Base-by-base conservation (phyloP, 2,113 vertebrate species). In the Xiphorhynchus elegans region DNA sequence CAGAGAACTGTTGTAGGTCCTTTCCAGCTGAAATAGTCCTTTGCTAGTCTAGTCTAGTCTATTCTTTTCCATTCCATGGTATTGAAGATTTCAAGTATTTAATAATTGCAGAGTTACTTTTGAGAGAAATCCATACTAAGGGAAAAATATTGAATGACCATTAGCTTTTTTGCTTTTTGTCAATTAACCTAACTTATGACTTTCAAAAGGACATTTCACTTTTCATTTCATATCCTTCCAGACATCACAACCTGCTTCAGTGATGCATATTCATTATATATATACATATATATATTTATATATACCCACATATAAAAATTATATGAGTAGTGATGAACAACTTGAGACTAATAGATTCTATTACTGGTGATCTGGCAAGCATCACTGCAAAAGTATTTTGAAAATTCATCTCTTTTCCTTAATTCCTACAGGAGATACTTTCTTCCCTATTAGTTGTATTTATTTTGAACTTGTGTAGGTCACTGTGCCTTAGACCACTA, bases 221-320 rank as follows among this genome's bases (percentile, higher is more conserved):
- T 39, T 13, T 35, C 7, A 63, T 87, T 77, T 82, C 5, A 29
- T 39, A 40, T 82, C 29, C 15, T 88, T 72, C 6, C 25, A 88
- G 44, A 39, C 10, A 42, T 18, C 33, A 40, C 26, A 26, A 42
- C 66, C 24, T 31, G 21, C 28, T 91, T 89, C 52, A 79, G 44
- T 53, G n/a, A 47, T 28, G 8, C 9, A 29, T 55, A 62, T 56
- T 55, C 28, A 23, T 39, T 62, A 13, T 28, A 60, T 29, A 18
- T 10, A 16, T 11, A 18, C 0, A 47, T 3, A 40, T 1, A 33
- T 5, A 42, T 2, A 31, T 33, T 31, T 11, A 31, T 18, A 33
- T 13, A 35, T 4, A 46, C 3, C 39, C 5, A 17, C 20, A 17
- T 8, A 21, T 33, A 20, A 11, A 59, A 73, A 39, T 29, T 13